Evolutionary conservation across 2,888 invertebrate species (phyloP).

Genomic region (Parascotia fuliginaria): DNA sequence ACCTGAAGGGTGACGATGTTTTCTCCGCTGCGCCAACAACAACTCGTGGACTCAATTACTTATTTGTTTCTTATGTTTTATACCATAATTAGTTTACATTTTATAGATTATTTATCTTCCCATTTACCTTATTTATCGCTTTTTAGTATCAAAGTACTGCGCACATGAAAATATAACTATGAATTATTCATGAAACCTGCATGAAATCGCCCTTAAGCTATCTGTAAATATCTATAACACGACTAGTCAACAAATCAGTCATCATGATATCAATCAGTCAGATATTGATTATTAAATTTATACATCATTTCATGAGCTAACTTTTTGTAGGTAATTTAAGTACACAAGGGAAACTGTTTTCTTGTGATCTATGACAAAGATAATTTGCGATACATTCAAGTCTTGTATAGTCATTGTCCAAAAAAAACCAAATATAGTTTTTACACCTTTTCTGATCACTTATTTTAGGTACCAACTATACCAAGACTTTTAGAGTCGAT

Average conservation of each 20-base stretch:
- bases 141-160: conserved; percentile 39
- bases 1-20: conserved; percentile 49
- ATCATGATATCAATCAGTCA: too few species aligned
- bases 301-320: conserved; percentile 10
- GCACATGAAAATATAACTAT: conserved; percentile 27
- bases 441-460: too few species aligned
- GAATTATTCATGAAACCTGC: conserved; percentile 25
- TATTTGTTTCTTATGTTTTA: conserved; percentile 43
- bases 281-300: conserved; percentile 27
- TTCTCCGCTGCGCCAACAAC: conserved; percentile 61
- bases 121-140: conserved; percentile 41
- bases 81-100: conserved; percentile 63
- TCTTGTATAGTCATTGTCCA: too few species aligned
- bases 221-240: conserved; percentile 8
- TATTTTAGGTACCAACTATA: too few species aligned
- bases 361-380: conserved; percentile 3
- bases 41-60: conserved; percentile 74
- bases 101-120: conserved; percentile 42
- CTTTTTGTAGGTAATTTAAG: conserved; percentile 16
- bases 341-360: conserved; percentile 18
- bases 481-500: too few species aligned
- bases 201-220: conserved; percentile 9
- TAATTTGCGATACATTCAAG: not conserved
- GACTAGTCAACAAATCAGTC: conserved; percentile 6
- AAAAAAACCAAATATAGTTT: too few species aligned